These are phyloP conservation scores for Silurus glanis DNA, from an alignment of 2,113 vertebrate genomes.

Conservation along the genomic window DNA sequence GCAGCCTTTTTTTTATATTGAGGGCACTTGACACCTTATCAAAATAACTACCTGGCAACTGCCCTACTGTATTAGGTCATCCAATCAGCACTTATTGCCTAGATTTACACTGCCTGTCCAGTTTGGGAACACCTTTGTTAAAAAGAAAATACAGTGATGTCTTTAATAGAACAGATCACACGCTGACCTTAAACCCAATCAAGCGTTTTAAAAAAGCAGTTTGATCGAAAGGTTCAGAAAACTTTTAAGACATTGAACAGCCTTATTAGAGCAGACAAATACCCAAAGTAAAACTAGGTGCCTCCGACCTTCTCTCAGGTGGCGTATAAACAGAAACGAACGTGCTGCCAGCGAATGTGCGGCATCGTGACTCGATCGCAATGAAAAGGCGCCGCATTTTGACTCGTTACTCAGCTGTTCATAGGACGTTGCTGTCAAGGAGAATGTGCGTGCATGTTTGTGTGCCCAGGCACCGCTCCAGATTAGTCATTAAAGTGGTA, in stretches of 20 bases:
- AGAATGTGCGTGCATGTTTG: neutral
- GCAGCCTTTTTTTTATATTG: conserved; percentile 35
- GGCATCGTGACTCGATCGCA: conserved; percentile 45
- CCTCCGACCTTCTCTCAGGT: conserved; percentile 11
- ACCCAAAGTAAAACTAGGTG: neutral
- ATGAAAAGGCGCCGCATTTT: conserved; percentile 44
- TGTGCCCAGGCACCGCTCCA: conserved; percentile 1
- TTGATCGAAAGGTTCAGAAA: neutral
- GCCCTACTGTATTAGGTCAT: conserved; percentile 45
- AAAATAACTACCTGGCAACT: conserved; percentile 45
- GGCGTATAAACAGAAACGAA: conserved; percentile 23
- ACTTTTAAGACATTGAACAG: neutral
- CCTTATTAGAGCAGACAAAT: neutral
- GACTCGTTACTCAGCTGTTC: conserved; percentile 38
- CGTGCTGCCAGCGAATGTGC: conserved; percentile 29
- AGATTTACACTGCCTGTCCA: neutral
- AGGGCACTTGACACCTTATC: conserved; percentile 42
- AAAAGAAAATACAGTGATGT: neutral
- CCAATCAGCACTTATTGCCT: conserved; percentile 33
- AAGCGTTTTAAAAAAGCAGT: neutral
- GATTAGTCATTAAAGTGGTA: conserved; percentile 30
- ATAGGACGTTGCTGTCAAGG: conserved; percentile 16
- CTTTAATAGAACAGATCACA: neutral
- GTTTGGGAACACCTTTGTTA: neutral
- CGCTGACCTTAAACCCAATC: neutral